Evolutionary conservation across 2,888 invertebrate genomes (phyloP).

Genomic region (Dorcus parallelipipedus): DNA sequence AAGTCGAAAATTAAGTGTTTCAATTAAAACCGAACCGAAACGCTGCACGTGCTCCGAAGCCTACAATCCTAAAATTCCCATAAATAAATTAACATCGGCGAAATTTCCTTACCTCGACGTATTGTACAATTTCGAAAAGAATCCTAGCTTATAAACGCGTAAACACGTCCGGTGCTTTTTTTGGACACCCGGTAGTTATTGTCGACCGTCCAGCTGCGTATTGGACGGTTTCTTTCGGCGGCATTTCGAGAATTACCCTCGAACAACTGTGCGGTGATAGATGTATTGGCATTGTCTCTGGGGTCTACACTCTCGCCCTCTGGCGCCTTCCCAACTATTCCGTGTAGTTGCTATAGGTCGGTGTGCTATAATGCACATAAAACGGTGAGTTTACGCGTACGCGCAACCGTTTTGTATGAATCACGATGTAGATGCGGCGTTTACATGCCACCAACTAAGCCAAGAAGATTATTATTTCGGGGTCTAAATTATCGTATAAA

Average conservation of each 20-base stretch:
- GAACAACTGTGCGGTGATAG: constrained; percentile 21
- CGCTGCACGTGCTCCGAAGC: no score
- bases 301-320: constrained; percentile 22
- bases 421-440: background rate
- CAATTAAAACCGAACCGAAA: no score
- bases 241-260: constrained; percentile 1
- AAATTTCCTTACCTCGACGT: no score
- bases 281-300: constrained; percentile 29
- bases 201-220: constrained; percentile 15
- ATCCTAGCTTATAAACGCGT: no score
- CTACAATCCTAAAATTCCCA: no score
- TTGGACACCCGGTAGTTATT: constrained; percentile 31
- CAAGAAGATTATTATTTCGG: no score
- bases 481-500: no score
- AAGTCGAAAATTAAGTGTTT: no score
- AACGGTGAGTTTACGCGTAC: background rate
- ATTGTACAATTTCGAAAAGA: no score
- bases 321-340: constrained; percentile 28
- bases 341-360: constrained; percentile 16
- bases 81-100: no score
- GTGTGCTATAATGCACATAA: constrained; percentile 17
- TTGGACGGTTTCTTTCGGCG: constrained; percentile 2
- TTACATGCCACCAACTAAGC: no score
- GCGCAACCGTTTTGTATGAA: background rate
- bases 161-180: constrained; percentile 19